Percentiles rank a stretch among this genome's conserved stretches.
phyloP scores from a whole-genome alignment of 2,797 vertebrate species.

The Mus caroli region DNA sequence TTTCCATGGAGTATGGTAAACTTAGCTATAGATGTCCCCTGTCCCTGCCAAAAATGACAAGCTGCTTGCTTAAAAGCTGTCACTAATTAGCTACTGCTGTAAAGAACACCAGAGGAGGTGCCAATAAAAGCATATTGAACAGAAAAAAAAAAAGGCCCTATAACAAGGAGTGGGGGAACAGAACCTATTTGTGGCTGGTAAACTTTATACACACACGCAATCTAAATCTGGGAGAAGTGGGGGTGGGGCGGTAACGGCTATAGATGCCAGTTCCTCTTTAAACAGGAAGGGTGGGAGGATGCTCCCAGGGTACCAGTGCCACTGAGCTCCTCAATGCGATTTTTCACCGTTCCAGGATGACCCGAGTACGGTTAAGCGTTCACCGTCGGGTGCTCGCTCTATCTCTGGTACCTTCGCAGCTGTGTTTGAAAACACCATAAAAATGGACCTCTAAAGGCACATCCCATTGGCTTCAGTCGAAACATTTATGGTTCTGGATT shows the following conservation, averaged over 20 bases:
- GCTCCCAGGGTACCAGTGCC: not conserved
- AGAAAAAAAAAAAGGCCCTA: conserved; percentile 25
- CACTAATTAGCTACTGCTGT: conserved; percentile 77
- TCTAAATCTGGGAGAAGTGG: conserved; percentile 31
- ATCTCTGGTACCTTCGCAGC: not conserved
- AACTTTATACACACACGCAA: conserved; percentile 32
- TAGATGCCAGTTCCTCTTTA: not conserved
- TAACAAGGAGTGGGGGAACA: conserved; percentile 49
- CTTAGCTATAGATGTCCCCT: conserved; percentile 67
- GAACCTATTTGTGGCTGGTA: conserved; percentile 19
- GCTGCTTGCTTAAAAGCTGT: conserved; percentile 80
- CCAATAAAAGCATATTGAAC: conserved; percentile 76
- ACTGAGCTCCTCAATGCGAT: not conserved
- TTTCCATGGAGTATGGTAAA: conserved; percentile 64
- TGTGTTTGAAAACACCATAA: not conserved
- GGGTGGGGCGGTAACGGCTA: not conserved
- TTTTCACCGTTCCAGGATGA: not conserved
- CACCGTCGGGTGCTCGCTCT: not conserved
- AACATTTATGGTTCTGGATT: not conserved
- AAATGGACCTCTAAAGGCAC: not conserved
- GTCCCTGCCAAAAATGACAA: conserved; percentile 77
- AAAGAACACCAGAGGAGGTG: conserved; percentile 69
- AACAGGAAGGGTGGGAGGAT: conserved; percentile 38
- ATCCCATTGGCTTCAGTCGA: not conserved
- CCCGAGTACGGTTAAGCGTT: not conserved